phyloP scores from a whole-genome alignment of 2,113 vertebrate genomes.

The Heterotis niloticus region DNA sequence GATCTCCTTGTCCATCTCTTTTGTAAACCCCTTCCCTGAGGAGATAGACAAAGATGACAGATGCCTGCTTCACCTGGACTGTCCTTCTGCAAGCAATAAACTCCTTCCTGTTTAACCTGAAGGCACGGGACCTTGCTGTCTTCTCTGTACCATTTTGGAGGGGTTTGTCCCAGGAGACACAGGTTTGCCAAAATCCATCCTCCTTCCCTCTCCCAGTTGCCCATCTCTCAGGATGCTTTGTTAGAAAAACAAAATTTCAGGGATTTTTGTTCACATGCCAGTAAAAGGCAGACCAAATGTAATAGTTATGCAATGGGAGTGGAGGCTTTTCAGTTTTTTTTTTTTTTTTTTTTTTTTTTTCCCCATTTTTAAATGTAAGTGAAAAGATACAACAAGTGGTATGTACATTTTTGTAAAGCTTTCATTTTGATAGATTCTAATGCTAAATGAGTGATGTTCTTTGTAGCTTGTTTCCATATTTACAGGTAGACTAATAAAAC shows the following conservation, averaged over 20 bases:
- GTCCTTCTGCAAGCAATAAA: constrained; percentile 21
- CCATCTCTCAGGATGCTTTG: constrained; percentile 64
- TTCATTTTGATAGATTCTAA: constrained; percentile 34
- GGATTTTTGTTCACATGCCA: constrained; percentile 64
- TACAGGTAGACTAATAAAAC: constrained; percentile 37
- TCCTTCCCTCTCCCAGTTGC: neutral
- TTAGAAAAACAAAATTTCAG: constrained; percentile 58
- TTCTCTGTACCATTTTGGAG: neutral
- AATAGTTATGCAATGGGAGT: constrained; percentile 68
- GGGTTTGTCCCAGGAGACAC: constrained; percentile 11
- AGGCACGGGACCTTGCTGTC: neutral
- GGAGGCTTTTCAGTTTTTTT: constrained; percentile 57
- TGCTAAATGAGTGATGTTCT: constrained; percentile 30
- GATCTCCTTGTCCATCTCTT: neutral
- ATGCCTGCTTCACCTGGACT: neutral
- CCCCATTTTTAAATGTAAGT: constrained; percentile 46
- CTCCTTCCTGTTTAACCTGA: neutral
- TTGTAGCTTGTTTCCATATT: constrained; percentile 37
- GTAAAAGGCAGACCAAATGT: constrained; percentile 66
- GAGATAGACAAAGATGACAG: too few species aligned
- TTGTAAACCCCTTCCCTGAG: neutral
- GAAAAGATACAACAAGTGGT: constrained; percentile 23
- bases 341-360: constrained; percentile 54
- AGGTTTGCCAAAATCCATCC: constrained; percentile 17
- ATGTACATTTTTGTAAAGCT: constrained; percentile 39